Base-by-base conservation (phyloP, 2,113 vertebrate species). In the Xyliphius kryptos region DNA sequence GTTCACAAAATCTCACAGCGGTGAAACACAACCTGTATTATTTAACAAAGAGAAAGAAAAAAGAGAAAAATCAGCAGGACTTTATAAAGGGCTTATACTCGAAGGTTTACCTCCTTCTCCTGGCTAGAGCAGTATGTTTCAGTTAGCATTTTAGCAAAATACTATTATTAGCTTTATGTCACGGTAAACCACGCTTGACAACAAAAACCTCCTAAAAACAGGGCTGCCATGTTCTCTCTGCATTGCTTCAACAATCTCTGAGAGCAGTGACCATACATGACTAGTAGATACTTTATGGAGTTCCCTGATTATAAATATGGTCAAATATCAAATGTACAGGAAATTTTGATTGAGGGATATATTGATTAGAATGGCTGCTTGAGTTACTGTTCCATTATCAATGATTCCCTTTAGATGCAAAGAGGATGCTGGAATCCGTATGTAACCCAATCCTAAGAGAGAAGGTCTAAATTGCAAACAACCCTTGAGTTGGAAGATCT, bases 71-170 rank as follows among this genome's bases (percentile, higher is more conserved):
- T 47, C 17, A 67, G 20, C 73, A 73, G 68, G 56, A 76, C 63
- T 49, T 66, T 68, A 74, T 68, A 74, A 37, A 51, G 85, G 84
- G 81, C 82, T 83, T 87, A 88, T 88, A 87, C 87, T 88, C 84
- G 85, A 87, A 88, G 83, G 87, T 88, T 88, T 88, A 88, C 85
- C 78, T 11, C 66, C 57, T 60, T 38, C 66, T 58, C 49, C 72
- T 74, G 69, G 55, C 65, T 41, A 49, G 37, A 60, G 48, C 40
- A 8, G 52, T 52, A 44, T 11, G 5, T 41, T 48, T 63, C 26
- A 54, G 36, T 58, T 49, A 63, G n/a, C n/a, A n/a, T n/a, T n/a
- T n/a, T n/a, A n/a, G 46, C 15, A 12, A 59, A 54, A 22, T 56
- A 54, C 60, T 51, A 57, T 64, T 60, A 40, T 67, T 68, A 55